These are phyloP conservation scores for Heliconius ethilla DNA, from an alignment of 2,888 invertebrate genomes.

Conservation along the genomic window DNA sequence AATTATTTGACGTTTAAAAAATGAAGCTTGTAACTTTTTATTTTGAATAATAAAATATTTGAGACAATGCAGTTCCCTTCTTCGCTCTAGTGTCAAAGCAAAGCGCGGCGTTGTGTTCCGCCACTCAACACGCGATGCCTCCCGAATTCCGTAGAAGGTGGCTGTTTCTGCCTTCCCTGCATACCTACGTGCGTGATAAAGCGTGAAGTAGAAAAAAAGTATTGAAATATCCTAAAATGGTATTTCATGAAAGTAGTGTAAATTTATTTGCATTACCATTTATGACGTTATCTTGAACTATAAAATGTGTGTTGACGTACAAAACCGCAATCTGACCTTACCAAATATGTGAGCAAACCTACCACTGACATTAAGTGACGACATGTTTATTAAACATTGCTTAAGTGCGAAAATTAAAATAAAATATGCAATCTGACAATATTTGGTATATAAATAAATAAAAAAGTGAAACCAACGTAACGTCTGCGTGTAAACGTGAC, in stretches of 20 bases:
- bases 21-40: no score
- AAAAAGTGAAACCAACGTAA: background rate
- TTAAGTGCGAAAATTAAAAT: background rate
- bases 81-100: no score
- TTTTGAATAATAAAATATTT: no score
- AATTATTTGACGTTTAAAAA: no score
- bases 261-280: background rate
- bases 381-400: background rate
- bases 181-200: no score
- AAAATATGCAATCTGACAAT: background rate
- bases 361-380: background rate
- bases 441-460: no score
- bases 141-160: no score
- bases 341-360: background rate
- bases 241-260: background rate
- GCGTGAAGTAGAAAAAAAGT: background rate
- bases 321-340: constrained; percentile 10
- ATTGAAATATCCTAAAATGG: background rate
- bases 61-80: no score
- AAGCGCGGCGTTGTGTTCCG: no score
- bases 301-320: background rate
- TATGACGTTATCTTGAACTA: background rate
- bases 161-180: no score
- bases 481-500: background rate
- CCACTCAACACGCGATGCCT: no score